phyloP scores from a whole-genome alignment of 2,797 vertebrate genomes.

The Threskiornis aethiopicus region DNA sequence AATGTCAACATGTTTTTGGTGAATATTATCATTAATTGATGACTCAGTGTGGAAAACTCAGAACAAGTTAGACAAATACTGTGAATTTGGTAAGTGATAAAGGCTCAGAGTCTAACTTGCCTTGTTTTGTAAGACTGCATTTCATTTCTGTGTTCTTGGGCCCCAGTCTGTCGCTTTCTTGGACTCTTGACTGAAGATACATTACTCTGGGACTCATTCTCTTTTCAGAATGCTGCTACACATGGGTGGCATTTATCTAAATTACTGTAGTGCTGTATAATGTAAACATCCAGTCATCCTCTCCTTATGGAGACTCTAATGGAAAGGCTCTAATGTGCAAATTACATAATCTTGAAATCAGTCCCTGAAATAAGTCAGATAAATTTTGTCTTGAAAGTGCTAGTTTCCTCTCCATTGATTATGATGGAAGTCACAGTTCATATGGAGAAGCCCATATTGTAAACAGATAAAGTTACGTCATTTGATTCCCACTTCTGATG shows the following conservation, averaged over 20 bases:
- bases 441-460: background rate
- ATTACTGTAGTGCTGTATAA: background rate
- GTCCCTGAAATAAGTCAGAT: background rate
- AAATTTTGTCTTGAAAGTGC: background rate
- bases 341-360: background rate
- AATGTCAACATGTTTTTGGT: background rate
- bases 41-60: background rate
- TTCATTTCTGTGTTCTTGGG: background rate
- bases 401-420: background rate
- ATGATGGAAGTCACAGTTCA: background rate
- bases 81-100: background rate
- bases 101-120: background rate
- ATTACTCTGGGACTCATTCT: background rate
- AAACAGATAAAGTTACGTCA: background rate
- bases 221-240: background rate
- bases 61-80: background rate
- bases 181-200: background rate
- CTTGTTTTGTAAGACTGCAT: background rate
- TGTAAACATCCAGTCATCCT: background rate
- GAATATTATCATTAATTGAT: background rate
- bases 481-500: background rate
- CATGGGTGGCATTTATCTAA: background rate
- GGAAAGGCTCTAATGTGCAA: background rate
- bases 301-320: background rate
- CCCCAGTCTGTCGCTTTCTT: background rate